Conservation (phyloP, 2,113 vertebrate genomes). For the Atherinomorus stipes region DNA sequence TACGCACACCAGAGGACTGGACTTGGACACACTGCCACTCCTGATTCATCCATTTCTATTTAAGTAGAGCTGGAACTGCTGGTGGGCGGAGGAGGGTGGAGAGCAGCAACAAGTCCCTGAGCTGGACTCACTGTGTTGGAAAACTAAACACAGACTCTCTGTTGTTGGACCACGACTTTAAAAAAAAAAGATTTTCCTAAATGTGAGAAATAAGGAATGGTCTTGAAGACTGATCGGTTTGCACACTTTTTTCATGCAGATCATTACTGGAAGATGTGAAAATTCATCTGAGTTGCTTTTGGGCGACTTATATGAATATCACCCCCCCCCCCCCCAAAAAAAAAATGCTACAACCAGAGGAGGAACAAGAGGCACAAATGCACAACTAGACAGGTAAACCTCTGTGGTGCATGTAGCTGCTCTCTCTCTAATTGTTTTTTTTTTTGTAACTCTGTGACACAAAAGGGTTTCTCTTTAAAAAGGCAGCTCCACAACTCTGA, state of each 20-base stretch:
- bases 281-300: constrained; percentile 53
- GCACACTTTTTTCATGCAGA: background rate
- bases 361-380: too few relatives aligned
- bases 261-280: constrained; percentile 53
- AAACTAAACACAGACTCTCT: constrained; percentile 2
- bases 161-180: constrained; percentile 15
- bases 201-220: constrained; percentile 40
- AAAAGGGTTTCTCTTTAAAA: background rate
- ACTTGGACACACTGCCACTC: constrained; percentile 37
- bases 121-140: background rate
- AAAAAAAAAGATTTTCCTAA: constrained; percentile 32
- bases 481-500: too few relatives aligned
- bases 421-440: background rate
- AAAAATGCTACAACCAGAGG: too few relatives aligned
- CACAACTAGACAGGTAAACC: constrained; percentile 30
- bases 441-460: background rate
- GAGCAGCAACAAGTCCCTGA: constrained; percentile 1
- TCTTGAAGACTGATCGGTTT: constrained; percentile 49
- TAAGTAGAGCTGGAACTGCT: constrained; percentile 21
- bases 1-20: constrained; percentile 2
- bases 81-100: constrained; percentile 10
- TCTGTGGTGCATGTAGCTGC: background rate
- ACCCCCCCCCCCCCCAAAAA: too few relatives aligned
- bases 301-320: background rate
- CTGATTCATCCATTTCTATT: constrained; percentile 53